A percentile compares a stretch with the other conserved stretches of the same genome.
Evolutionary conservation across 2,797 vertebrate species (phyloP).

Genomic region (Sebastes matsubarae): DNA sequence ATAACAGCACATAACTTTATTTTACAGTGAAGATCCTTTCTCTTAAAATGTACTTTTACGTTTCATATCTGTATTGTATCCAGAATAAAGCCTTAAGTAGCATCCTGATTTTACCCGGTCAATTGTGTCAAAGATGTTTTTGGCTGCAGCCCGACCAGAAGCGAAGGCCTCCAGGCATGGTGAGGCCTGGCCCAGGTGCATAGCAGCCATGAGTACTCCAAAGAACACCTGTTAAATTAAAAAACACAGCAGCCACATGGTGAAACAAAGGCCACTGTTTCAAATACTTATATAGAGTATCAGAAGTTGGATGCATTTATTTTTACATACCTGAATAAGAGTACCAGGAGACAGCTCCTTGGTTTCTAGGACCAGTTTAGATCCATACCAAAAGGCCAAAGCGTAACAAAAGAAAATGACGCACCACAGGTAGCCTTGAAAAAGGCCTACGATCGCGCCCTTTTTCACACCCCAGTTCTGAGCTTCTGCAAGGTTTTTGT

Average conservation of each 20-base stretch:
- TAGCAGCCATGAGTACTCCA: constrained; percentile 84
- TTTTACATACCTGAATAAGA: constrained; percentile 81
- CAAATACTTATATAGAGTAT: background rate
- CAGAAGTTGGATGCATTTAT: background rate
- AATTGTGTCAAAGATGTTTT: constrained; percentile 85
- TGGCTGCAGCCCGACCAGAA: constrained; percentile 85
- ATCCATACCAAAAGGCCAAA: constrained; percentile 88
- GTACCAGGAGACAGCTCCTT: constrained; percentile 82
- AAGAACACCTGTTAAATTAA: constrained; percentile 83
- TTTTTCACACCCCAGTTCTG: constrained; percentile 86
- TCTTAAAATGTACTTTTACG: background rate
- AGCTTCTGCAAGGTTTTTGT: constrained; percentile 81
- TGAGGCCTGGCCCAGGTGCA: constrained; percentile 84
- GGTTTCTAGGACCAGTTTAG: constrained; percentile 84
- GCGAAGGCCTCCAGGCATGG: constrained; percentile 86
- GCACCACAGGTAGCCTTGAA: constrained; percentile 86
- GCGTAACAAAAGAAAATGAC: constrained; percentile 85
- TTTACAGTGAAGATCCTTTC: background rate
- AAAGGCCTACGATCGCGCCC: constrained; percentile 79
- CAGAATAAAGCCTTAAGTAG: background rate
- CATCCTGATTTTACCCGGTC: constrained; percentile 75
- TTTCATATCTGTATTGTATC: background rate
- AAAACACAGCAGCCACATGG: background rate
- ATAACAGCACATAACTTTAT: background rate
- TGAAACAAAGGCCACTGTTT: background rate